Percentiles rank a stretch among this genome's conserved stretches.
Conservation (phyloP, 2,888 invertebrate genomes). For the Busseola fusca region DNA sequence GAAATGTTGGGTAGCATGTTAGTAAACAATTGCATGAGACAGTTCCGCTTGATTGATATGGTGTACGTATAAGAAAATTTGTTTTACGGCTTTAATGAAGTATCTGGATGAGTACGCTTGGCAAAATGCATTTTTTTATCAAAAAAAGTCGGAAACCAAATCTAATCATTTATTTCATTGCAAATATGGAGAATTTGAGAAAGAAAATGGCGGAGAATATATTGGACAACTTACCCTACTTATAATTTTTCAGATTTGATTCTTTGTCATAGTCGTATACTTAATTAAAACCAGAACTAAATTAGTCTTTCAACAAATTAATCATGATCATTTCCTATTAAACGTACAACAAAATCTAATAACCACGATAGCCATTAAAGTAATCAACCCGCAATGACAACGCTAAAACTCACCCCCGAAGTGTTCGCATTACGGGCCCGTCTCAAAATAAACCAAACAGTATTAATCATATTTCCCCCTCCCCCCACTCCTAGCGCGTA, state of each 20-base stretch:
- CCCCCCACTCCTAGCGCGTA: conserved; percentile 80
- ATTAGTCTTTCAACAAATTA: conserved; percentile 47
- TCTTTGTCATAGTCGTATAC: not conserved
- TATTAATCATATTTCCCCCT: conserved; percentile 86
- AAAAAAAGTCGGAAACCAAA: not conserved
- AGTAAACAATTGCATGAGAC: conserved; percentile 63
- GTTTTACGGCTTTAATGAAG: conserved; percentile 22
- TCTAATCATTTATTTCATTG: not conserved
- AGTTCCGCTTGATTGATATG: conserved; percentile 60
- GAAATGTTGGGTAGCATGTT: conserved; percentile 63
- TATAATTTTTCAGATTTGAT: not conserved
- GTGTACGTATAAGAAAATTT: conserved; percentile 42
- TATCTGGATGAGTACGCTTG: not conserved
- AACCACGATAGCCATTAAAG: conserved; percentile 68
- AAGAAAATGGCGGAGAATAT: not conserved
- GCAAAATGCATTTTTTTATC: not conserved
- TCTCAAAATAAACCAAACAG: conserved; percentile 88
- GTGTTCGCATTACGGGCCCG: conserved; percentile 81
- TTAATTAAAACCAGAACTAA: conserved; percentile 14
- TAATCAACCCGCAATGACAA: conserved; percentile 82
- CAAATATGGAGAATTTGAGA: not conserved
- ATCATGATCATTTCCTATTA: conserved; percentile 63
- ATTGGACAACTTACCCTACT: not conserved
- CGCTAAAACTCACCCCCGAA: conserved; percentile 81
- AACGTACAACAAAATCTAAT: conserved; percentile 67